A percentile compares a stretch with the other conserved stretches of the same genome.
phyloP scores from a whole-genome alignment of 2,797 vertebrate genomes.

The Emydoidea blandingii region DNA sequence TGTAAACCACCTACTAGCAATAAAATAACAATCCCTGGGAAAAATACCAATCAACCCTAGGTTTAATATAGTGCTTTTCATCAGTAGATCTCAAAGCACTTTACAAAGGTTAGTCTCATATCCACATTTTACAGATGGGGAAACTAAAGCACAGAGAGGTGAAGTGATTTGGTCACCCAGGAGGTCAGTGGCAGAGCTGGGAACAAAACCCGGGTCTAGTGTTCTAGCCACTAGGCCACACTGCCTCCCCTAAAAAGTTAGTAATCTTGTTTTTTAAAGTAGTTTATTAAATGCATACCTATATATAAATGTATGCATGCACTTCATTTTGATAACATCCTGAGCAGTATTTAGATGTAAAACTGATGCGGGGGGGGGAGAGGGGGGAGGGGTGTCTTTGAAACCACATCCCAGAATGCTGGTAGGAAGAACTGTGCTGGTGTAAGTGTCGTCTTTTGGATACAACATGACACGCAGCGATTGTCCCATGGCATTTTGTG shows the following conservation, averaged over 20 bases:
- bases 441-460: fast-evolving
- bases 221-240: not conserved
- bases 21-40: not conserved
- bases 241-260: not conserved
- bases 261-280: not conserved
- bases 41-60: not conserved
- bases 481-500: not conserved
- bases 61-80: not conserved
- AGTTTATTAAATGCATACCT: not conserved
- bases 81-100: constrained; percentile 8
- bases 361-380: not conserved
- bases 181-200: not conserved
- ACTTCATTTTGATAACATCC: not conserved
- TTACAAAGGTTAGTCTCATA: not conserved
- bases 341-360: not conserved
- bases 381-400: fast-evolving
- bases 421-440: not conserved
- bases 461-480: fast-evolving
- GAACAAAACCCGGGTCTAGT: not conserved
- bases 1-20: constrained; percentile 2
- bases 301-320: not conserved
- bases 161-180: not conserved
- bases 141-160: not conserved
- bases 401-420: fast-evolving
- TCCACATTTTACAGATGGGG: not conserved